These are phyloP conservation scores for Zygothrica quintamaculata DNA, from an alignment of 2,888 invertebrate species.

Conservation along the genomic window DNA sequence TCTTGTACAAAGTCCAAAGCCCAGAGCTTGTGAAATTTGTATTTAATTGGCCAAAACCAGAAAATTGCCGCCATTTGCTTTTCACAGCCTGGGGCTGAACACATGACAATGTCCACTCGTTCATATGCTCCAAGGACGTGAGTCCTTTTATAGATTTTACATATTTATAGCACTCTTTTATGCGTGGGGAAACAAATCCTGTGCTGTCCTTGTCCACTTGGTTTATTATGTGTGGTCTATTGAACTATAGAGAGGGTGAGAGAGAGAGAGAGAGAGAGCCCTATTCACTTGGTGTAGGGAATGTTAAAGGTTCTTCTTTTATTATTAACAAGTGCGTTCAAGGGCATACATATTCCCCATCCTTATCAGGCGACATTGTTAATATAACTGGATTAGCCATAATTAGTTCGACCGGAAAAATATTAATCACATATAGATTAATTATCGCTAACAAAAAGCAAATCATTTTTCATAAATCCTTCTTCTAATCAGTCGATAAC, in stretches of 20 bases:
- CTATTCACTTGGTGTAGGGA: constrained; percentile 9
- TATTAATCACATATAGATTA: constrained; percentile 13
- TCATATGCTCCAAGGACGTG: constrained; percentile 48
- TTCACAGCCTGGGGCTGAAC: constrained; percentile 11
- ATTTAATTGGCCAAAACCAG: constrained; percentile 70
- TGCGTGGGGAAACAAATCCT: not conserved
- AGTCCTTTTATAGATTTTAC: constrained; percentile 41
- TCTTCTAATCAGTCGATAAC: constrained; percentile 31
- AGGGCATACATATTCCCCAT: not conserved
- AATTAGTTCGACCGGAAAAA: constrained; percentile 5
- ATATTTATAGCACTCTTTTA: constrained; percentile 67
- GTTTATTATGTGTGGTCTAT: too few relatives aligned
- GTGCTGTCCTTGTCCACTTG: constrained; percentile 33
- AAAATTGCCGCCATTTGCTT: constrained; percentile 31
- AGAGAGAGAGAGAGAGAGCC: constrained; percentile 32
- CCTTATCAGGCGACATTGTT: not conserved
- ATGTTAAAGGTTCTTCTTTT: constrained; percentile 28
- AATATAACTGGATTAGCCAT: constrained; percentile 22
- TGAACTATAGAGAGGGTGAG: too few relatives aligned
- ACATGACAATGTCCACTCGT: constrained; percentile 27
- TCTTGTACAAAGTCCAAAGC: constrained; percentile 39
- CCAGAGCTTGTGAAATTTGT: constrained; percentile 57
- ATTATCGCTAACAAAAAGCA: constrained; percentile 12
- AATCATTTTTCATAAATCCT: constrained; percentile 56
- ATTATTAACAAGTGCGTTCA: constrained; percentile 20